phyloP scores from a whole-genome alignment of 2,113 vertebrate species.

The Seriola aureovittata region DNA sequence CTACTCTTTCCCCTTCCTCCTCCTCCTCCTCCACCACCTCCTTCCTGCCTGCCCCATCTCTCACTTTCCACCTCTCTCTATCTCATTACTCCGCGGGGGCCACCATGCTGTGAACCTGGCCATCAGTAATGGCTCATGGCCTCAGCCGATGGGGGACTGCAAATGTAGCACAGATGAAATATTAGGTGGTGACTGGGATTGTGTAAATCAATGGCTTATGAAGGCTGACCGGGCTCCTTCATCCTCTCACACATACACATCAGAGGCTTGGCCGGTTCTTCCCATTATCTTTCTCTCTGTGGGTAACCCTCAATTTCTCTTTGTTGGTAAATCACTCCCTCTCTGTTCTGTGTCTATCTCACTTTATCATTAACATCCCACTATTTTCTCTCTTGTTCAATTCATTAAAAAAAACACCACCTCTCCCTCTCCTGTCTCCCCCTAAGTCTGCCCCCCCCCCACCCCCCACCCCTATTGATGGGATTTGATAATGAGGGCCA shows the following conservation, averaged over 20 bases:
- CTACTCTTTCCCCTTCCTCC: slow-evolving; percentile 44
- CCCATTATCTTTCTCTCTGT: slow-evolving; percentile 52
- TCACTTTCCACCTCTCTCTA: slow-evolving; percentile 75
- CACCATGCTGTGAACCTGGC: slow-evolving; percentile 77
- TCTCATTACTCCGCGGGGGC: slow-evolving; percentile 78
- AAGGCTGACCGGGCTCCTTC: slow-evolving; percentile 73
- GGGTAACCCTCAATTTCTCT: slow-evolving; percentile 54
- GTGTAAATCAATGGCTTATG: slow-evolving; percentile 82
- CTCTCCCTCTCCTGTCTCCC: neutral
- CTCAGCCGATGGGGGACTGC: slow-evolving; percentile 73
- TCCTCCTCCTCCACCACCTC: slow-evolving; percentile 49
- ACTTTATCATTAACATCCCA: slow-evolving; percentile 59
- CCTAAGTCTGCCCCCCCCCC: slow-evolving; percentile 9
- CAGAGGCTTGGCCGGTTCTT: slow-evolving; percentile 50
- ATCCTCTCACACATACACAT: slow-evolving; percentile 50
- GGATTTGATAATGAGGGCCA: slow-evolving; percentile 70
- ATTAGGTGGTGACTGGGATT: slow-evolving; percentile 75
- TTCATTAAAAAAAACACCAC: slow-evolving; percentile 46
- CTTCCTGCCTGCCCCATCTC: slow-evolving; percentile 63
- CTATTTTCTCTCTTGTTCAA: slow-evolving; percentile 45
- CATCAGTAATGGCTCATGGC: slow-evolving; percentile 80
- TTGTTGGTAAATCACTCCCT: slow-evolving; percentile 65
- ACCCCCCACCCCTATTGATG: slow-evolving; percentile 38
- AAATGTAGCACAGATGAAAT: slow-evolving; percentile 80
- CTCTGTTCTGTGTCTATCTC: slow-evolving; percentile 43